phyloP scores from a whole-genome alignment of 2,113 vertebrate species.

The Tragulus kanchil region DNA sequence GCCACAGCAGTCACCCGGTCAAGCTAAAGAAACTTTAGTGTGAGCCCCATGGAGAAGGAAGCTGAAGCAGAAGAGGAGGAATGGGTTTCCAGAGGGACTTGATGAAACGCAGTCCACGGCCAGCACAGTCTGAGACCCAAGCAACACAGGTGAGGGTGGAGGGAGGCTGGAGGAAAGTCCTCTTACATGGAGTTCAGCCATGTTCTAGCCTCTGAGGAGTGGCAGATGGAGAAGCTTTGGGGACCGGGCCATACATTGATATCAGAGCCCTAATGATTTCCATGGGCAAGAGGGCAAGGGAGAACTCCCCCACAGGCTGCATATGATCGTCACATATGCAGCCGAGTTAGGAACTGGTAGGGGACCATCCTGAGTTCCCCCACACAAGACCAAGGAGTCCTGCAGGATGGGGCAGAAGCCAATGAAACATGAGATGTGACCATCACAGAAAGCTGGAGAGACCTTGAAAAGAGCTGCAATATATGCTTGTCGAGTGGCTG shows the following conservation, averaged over 20 bases:
- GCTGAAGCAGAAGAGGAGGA: not conserved
- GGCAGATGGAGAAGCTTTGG: not conserved
- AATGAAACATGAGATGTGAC: not conserved
- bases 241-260: not conserved
- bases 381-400: not conserved
- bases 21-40: not conserved
- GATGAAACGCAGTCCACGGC: not conserved
- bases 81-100: not conserved
- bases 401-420: not conserved
- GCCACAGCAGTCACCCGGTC: not conserved
- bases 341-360: not conserved
- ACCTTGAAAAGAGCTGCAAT: not conserved
- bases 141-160: rapidly evolving
- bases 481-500: not conserved
- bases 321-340: not conserved
- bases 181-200: not conserved
- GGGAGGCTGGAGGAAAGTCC: not conserved
- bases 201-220: not conserved
- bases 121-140: not conserved
- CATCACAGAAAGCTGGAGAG: not conserved
- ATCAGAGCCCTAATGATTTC: not conserved
- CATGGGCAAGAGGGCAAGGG: not conserved
- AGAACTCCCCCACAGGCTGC: not conserved
- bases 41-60: not conserved
- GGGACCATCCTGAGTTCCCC: not conserved